Evolutionary conservation across 2,113 vertebrate genomes (phyloP).

Genomic region (Triplophysa siluroides): DNA sequence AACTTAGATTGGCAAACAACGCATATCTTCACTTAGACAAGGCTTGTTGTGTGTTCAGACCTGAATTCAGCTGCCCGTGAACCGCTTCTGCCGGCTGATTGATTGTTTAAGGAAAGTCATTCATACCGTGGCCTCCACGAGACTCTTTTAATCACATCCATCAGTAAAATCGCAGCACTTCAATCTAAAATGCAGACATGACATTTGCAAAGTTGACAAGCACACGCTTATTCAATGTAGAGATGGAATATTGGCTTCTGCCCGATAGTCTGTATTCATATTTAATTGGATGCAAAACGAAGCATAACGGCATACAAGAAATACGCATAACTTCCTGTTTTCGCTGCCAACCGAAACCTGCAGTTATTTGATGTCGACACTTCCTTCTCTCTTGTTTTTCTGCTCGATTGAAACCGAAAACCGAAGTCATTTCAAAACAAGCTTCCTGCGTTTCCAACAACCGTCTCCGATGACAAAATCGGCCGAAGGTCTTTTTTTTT

Average conservation of each 20-base stretch:
- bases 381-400: constrained; percentile 59
- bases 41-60: background rate
- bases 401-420: constrained; percentile 64
- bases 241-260: constrained; percentile 51
- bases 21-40: constrained; percentile 60
- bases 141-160: background rate
- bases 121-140: background rate
- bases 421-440: constrained; percentile 46
- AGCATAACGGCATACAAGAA: constrained; percentile 65
- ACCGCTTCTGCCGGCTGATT: constrained; percentile 1
- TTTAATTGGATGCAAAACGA: constrained; percentile 74
- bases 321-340: constrained; percentile 63
- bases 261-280: constrained; percentile 57
- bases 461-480: constrained; percentile 3
- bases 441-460: constrained; percentile 17
- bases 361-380: constrained; percentile 73
- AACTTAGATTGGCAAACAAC: constrained; percentile 52
- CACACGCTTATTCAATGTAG: constrained; percentile 21
- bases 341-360: constrained; percentile 64
- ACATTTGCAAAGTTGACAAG: constrained; percentile 17
- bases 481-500: background rate
- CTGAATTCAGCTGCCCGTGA: background rate
- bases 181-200: background rate
- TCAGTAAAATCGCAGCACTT: constrained; percentile 19
- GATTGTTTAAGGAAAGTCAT: constrained; percentile 10